A percentile compares a stretch with the other conserved stretches of the same genome.
These are phyloP conservation scores for Hecatera dysodea DNA, from an alignment of 2,888 invertebrate species.

Conservation along the genomic window DNA sequence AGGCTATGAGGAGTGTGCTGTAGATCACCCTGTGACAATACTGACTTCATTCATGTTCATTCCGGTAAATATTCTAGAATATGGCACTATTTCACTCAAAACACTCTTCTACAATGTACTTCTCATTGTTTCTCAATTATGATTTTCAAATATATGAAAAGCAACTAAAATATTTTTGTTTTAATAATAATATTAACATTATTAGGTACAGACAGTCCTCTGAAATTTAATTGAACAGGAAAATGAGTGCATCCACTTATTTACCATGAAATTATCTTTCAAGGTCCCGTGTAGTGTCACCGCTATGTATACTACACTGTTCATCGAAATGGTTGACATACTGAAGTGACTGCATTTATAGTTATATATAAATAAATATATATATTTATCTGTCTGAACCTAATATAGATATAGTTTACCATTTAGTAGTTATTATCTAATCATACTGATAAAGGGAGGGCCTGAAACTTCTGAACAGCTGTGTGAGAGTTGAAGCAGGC, in stretches of 20 bases:
- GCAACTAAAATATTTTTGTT: slow-evolving; percentile 72
- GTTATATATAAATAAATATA: slow-evolving; percentile 66
- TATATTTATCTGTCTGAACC: slow-evolving; percentile 80
- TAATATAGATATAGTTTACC: slow-evolving; percentile 80
- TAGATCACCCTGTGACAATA: slow-evolving; percentile 70
- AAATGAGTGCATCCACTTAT: slow-evolving; percentile 71
- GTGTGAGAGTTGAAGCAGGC: slow-evolving; percentile 79
- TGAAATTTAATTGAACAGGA: slow-evolving; percentile 81
- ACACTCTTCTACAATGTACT: slow-evolving; percentile 65
- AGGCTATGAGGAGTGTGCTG: slow-evolving; percentile 74
- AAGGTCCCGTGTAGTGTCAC: slow-evolving; percentile 66
- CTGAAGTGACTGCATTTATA: slow-evolving; percentile 63
- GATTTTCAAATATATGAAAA: slow-evolving; percentile 75
- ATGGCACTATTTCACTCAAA: slow-evolving; percentile 48
- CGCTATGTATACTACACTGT: slow-evolving; percentile 36
- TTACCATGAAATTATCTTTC: slow-evolving; percentile 73
- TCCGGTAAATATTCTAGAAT: slow-evolving; percentile 51
- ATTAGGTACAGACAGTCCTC: slow-evolving; percentile 83
- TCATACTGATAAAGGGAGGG: slow-evolving; percentile 75
- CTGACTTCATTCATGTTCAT: slow-evolving; percentile 63
- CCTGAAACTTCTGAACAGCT: slow-evolving; percentile 83
- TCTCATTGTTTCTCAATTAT: slow-evolving; percentile 68
- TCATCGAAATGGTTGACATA: slow-evolving; percentile 54
- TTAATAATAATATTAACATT: slow-evolving; percentile 73
- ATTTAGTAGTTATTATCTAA: slow-evolving; percentile 77